phyloP scores from a whole-genome alignment of 2,113 vertebrate species.

The Lamprotornis superbus region DNA sequence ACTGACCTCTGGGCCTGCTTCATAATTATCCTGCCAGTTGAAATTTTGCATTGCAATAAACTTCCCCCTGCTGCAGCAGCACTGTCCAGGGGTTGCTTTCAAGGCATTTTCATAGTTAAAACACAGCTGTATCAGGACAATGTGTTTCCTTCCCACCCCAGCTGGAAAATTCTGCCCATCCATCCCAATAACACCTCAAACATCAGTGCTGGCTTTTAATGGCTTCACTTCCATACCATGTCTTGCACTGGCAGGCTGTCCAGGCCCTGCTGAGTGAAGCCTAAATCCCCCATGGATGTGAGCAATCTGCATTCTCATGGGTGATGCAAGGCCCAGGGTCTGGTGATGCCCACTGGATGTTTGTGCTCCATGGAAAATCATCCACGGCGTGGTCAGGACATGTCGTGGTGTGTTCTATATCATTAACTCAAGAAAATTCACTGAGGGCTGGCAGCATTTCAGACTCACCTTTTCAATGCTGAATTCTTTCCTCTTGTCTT shows the following conservation, averaged over 20 bases:
- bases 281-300: neutral
- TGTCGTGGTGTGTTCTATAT: neutral
- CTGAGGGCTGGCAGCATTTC: neutral
- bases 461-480: neutral
- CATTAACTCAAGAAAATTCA: neutral
- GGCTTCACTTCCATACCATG: neutral
- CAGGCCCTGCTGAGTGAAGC: neutral
- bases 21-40: neutral
- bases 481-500: constrained; percentile 28
- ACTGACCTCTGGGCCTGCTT: neutral
- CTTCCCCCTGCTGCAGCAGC: neutral
- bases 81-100: neutral
- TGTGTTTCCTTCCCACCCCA: neutral
- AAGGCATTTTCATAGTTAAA: neutral
- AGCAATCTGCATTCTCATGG: neutral
- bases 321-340: neutral
- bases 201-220: neutral
- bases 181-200: neutral
- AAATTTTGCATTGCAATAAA: neutral
- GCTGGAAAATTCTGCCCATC: neutral
- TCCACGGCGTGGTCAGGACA: neutral
- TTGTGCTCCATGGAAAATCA: neutral
- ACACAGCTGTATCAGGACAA: neutral
- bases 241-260: neutral
- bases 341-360: neutral